Evolutionary conservation across 2,797 vertebrate species (phyloP).

Genomic region (Microctenopoma stevenorrisi): DNA sequence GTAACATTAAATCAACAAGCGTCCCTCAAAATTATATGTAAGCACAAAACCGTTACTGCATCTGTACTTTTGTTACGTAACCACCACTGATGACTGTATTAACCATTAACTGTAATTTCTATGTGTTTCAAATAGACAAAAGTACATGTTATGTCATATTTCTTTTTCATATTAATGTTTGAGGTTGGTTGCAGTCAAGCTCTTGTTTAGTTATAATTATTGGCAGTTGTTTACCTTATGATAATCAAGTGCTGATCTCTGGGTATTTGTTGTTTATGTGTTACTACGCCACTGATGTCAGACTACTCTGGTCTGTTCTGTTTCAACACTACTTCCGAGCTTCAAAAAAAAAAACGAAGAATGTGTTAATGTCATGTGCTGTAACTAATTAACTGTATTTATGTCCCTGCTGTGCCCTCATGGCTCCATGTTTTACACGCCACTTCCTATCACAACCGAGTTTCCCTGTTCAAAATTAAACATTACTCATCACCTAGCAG

Average conservation of each 20-base stretch:
- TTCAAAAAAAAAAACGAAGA: not conserved
- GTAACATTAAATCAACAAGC: too few relatives aligned
- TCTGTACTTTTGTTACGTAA: too few relatives aligned
- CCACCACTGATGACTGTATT: too few relatives aligned
- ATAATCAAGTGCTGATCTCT: not conserved
- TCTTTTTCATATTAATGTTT: not conserved
- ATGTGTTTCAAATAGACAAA: too few relatives aligned
- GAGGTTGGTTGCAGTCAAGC: not conserved
- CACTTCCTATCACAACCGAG: conserved; percentile 39
- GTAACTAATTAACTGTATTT: conserved; percentile 44
- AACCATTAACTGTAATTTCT: too few relatives aligned
- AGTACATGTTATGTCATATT: too few relatives aligned
- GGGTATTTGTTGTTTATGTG: conserved; percentile 1
- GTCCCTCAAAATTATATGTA: too few relatives aligned
- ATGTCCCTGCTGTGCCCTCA: conserved; percentile 37
- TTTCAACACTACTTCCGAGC: conserved; percentile 1
- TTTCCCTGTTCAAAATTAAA: conserved; percentile 23
- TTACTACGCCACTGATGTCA: not conserved
- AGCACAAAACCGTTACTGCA: too few relatives aligned
- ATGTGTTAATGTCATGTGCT: conserved; percentile 24
- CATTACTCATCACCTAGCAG: conserved; percentile 37
- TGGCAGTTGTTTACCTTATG: not conserved
- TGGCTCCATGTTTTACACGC: conserved; percentile 32
- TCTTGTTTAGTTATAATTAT: not conserved
- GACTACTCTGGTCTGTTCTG: not conserved